Evolutionary conservation across 2,113 vertebrate genomes (phyloP).

Genomic region (Pipra filicauda): DNA sequence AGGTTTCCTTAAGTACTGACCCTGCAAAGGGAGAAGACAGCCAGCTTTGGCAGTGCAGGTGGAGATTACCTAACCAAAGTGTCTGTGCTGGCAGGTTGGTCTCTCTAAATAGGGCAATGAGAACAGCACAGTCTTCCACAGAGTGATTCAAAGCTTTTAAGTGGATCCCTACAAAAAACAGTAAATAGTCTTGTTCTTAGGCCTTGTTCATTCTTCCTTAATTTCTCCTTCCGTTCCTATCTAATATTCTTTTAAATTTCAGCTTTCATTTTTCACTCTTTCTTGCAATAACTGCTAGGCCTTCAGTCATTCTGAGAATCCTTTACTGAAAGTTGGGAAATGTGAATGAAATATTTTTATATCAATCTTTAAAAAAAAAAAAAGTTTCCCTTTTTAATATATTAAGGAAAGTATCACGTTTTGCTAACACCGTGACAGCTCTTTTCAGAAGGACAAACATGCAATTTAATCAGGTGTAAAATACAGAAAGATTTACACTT

Average conservation of each 20-base stretch:
- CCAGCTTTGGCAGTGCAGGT: not conserved
- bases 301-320: not conserved
- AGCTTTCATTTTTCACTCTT: not conserved
- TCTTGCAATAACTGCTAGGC: not conserved
- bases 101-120: not conserved
- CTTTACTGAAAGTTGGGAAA: not conserved
- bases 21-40: not conserved
- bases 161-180: not conserved
- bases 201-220: not conserved
- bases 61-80: not conserved
- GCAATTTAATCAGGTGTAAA: not conserved
- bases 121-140: not conserved
- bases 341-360: not conserved
- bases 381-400: not conserved
- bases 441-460: not conserved
- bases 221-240: not conserved
- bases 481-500: not conserved
- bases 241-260: not conserved
- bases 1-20: not conserved
- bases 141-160: not conserved
- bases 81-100: not conserved
- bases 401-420: not conserved
- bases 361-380: accelerated
- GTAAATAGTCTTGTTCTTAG: not conserved
- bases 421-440: not conserved